phyloP scores from a whole-genome alignment of 2,797 vertebrate species.

The Danio kyathit region DNA sequence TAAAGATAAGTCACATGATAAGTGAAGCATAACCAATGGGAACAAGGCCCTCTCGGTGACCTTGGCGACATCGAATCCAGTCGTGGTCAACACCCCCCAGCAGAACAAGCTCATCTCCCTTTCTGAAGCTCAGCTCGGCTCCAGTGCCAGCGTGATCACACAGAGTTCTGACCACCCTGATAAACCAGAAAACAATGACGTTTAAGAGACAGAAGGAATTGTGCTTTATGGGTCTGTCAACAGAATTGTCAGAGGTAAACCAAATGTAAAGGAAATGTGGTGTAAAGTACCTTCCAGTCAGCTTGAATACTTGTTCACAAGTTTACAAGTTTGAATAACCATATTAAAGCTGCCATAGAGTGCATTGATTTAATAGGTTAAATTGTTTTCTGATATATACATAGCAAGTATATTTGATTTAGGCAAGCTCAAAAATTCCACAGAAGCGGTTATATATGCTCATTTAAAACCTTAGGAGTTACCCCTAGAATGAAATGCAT shows the following conservation, averaged over 20 bases:
- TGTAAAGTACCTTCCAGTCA: neutral
- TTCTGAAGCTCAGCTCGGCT: conserved; percentile 87
- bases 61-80: conserved; percentile 92
- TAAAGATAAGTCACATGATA: conserved; percentile 82
- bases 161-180: conserved; percentile 89
- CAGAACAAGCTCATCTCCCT: conserved; percentile 89
- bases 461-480: too few species aligned
- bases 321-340: too few species aligned
- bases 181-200: conserved; percentile 17
- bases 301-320: too few species aligned
- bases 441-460: too few species aligned
- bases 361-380: too few species aligned
- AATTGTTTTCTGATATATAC: too few species aligned
- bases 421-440: too few species aligned
- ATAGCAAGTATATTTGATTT: too few species aligned
- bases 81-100: conserved; percentile 89
- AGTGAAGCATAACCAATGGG: conserved; percentile 96
- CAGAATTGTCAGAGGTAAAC: too few species aligned
- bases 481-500: too few species aligned
- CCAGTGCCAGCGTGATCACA: conserved; percentile 85
- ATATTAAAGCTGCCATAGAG: too few species aligned
- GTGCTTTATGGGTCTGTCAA: neutral
- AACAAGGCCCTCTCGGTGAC: conserved; percentile 87
- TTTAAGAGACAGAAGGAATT: neutral
- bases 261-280: neutral